phyloP scores from a whole-genome alignment of 2,113 vertebrate species.

The Neopipo cinnamomea region DNA sequence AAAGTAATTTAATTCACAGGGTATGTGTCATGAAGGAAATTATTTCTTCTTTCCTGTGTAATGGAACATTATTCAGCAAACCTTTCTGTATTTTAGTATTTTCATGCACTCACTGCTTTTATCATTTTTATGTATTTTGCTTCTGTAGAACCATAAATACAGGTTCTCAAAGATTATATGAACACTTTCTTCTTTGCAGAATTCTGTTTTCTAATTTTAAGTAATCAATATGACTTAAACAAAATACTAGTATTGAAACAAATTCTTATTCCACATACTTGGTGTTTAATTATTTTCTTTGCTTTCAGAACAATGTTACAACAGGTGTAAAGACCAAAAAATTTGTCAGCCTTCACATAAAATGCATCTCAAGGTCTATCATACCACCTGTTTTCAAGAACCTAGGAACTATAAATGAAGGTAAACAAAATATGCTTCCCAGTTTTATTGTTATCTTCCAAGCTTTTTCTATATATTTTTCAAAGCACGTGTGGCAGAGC shows the following conservation, averaged over 20 bases:
- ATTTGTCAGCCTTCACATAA: background rate
- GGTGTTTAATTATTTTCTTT: background rate
- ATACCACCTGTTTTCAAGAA: background rate
- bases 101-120: background rate
- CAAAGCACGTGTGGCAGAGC: background rate
- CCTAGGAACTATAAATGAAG: background rate
- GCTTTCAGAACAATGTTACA: background rate
- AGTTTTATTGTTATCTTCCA: background rate
- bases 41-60: background rate
- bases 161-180: background rate
- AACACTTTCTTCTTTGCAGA: background rate
- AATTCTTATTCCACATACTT: background rate
- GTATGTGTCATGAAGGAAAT: background rate
- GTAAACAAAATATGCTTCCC: background rate
- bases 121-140: background rate
- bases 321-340: background rate
- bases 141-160: background rate
- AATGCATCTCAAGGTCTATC: background rate
- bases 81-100: background rate
- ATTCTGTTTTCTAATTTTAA: background rate
- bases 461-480: background rate
- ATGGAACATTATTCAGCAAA: background rate
- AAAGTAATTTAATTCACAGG: background rate
- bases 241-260: background rate
- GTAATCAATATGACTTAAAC: background rate